Evolutionary conservation across 2,888 invertebrate species (phyloP).

Genomic region (Trileptium ribeirensis): DNA sequence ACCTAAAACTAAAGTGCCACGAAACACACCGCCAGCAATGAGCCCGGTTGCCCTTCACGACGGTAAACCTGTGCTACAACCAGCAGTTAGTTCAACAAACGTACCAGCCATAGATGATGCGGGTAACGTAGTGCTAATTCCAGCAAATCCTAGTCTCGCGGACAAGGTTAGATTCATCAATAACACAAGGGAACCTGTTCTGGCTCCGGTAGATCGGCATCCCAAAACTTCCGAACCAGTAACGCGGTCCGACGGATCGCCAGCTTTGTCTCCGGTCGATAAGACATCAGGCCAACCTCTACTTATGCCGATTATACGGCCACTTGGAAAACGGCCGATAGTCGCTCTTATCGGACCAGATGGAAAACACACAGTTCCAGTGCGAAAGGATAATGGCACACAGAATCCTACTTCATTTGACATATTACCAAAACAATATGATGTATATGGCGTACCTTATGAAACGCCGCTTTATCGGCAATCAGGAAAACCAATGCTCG

Average conservation of each 20-base stretch:
- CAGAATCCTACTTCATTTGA: too few species aligned
- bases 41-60: neutral
- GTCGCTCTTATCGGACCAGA: neutral
- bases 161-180: neutral
- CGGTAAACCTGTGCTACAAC: neutral
- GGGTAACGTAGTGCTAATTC: neutral
- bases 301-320: neutral
- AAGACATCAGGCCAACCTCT: neutral
- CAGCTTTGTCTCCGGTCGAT: neutral
- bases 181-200: too few species aligned
- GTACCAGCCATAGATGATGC: neutral
- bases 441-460: too few species aligned
- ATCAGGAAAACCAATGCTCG: too few species aligned
- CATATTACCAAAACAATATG: too few species aligned
- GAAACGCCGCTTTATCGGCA: too few species aligned
- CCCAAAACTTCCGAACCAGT: neutral
- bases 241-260: neutral
- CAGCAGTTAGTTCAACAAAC: neutral
- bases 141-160: neutral
- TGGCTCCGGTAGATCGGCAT: too few species aligned
- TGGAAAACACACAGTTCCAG: neutral
- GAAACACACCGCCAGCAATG: neutral
- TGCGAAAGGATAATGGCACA: too few species aligned
- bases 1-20: too few species aligned
- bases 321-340: neutral